Evolutionary conservation across 1,140 invertebrate species (phyloP), one percentile per base, ranked within the genome.

Genomic region (Tetragnatha versicolor): DNA sequence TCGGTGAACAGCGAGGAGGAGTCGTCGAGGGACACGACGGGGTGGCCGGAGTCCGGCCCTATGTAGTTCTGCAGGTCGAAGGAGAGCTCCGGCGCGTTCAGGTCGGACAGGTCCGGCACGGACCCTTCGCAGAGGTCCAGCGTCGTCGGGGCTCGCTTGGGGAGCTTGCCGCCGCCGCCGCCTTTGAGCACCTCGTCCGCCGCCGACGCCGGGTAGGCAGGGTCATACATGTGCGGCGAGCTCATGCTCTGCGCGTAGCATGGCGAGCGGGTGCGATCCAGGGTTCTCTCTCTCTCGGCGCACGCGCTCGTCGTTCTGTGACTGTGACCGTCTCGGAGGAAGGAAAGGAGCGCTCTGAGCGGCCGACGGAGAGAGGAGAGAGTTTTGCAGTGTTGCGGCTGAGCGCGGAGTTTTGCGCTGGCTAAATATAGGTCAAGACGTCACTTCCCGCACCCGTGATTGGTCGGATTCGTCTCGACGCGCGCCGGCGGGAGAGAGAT

Each of bases 51-150:
- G 55, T 82, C 73, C 58, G 58, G 65, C 27, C 60, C 65, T n/a
- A 82, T 82, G 25, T 82, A 81, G 49, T 80, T 78, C 51, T 82
- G 82, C n/a, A 82, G 72, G 39, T 82, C 82, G 47, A 82, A 81
- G 9, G 82, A 82, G 27, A 82, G 75, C 47, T 82, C 82, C 35
- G 81, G 81, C 12, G 79, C 53, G 35, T 72, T 80, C 31, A 82
- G 79, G 72, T 82, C 82, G n/a, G 81, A 78, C n/a, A 78, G 25
- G 51, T 80, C 79, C 6, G 80, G 47, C 65, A 77, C 80, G 3
- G 55, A 66, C 4, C 58, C 66, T 12, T 60, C 77, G 6, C 22
- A 35, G 37, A 58, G 25, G 6, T 65, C 60, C 37, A 55, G 29
- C 6, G 22, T 53, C 31, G 35, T 49, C 17, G 35, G 14, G 6